These are phyloP conservation scores for Anser brachyrhynchus DNA, from an alignment of 2,113 vertebrate species.

Conservation along the genomic window DNA sequence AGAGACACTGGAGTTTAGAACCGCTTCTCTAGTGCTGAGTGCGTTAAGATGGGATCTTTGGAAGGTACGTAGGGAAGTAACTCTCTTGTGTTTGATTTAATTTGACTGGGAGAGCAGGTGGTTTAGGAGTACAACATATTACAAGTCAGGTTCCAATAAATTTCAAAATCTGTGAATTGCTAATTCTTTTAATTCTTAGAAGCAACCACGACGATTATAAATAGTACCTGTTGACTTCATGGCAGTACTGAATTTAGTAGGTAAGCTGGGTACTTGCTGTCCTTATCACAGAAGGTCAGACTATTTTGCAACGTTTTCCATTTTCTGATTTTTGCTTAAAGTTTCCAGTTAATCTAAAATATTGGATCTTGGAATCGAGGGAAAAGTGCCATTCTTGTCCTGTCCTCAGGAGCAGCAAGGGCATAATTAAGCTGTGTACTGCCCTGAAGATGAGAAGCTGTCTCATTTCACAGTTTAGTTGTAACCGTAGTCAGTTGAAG, in stretches of 20 bases:
- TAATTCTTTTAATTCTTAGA: not conserved
- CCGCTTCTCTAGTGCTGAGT: conserved; percentile 81
- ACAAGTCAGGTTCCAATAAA: not conserved
- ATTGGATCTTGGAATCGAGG: not conserved
- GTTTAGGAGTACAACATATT: not conserved
- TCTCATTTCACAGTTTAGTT: not conserved
- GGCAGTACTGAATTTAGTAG: not conserved
- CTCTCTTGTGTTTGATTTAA: not conserved
- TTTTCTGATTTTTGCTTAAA: not conserved
- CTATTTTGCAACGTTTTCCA: not conserved
- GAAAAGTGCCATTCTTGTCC: not conserved
- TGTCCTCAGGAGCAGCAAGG: not conserved
- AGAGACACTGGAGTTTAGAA: conserved; percentile 73
- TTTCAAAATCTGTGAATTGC: not conserved
- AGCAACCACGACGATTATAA: not conserved
- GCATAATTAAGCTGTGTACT: not conserved
- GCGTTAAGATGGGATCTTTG: conserved; percentile 75
- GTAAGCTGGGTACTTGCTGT: not conserved
- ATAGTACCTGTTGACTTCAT: not conserved
- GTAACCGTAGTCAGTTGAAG: not conserved
- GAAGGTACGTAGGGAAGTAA: conserved; percentile 72
- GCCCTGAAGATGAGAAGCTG: not conserved
- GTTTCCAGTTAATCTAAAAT: not conserved
- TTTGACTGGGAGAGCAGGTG: not conserved
- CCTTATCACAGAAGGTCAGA: not conserved